Conservation (phyloP, 2,888 invertebrate species). For the Eugnorisma glareosa region DNA sequence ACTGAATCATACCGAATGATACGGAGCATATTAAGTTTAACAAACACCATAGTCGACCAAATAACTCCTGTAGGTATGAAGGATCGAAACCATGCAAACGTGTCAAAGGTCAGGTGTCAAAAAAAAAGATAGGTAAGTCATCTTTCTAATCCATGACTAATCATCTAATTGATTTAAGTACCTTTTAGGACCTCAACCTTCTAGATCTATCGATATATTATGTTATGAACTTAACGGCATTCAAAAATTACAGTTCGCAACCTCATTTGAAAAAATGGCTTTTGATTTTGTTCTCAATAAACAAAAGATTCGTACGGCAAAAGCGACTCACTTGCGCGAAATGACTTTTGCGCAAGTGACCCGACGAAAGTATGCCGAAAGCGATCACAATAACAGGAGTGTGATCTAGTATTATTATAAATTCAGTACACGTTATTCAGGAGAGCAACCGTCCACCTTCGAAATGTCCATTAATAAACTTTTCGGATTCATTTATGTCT, state of each 20-base stretch:
- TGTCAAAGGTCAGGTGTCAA: too few species aligned
- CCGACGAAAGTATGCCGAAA: constrained; percentile 16
- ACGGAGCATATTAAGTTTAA: not conserved
- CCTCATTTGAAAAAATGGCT: not conserved
- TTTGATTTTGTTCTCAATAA: not conserved
- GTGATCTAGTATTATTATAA: constrained; percentile 64
- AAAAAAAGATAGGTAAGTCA: too few species aligned
- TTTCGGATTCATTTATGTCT: constrained; percentile 81
- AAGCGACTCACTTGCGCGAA: not conserved
- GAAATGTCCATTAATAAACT: constrained; percentile 82
- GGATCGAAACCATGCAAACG: too few species aligned
- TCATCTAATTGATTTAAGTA: not conserved
- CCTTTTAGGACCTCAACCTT: not conserved
- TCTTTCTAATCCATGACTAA: not conserved
- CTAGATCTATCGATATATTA: not conserved
- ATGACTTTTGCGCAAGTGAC: not conserved
- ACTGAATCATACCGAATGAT: not conserved
- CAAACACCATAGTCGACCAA: too few species aligned
- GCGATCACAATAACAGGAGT: constrained; percentile 30
- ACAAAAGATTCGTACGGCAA: not conserved
- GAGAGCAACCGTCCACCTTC: constrained; percentile 80
- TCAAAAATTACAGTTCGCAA: not conserved
- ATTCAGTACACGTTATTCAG: constrained; percentile 78
- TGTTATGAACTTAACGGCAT: too few species aligned
- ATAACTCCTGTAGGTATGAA: too few species aligned